Evolutionary conservation across 2,888 invertebrate genomes (phyloP), one percentile per base, ranked within the genome.

Genomic region (Eumerus sabulonum): DNA sequence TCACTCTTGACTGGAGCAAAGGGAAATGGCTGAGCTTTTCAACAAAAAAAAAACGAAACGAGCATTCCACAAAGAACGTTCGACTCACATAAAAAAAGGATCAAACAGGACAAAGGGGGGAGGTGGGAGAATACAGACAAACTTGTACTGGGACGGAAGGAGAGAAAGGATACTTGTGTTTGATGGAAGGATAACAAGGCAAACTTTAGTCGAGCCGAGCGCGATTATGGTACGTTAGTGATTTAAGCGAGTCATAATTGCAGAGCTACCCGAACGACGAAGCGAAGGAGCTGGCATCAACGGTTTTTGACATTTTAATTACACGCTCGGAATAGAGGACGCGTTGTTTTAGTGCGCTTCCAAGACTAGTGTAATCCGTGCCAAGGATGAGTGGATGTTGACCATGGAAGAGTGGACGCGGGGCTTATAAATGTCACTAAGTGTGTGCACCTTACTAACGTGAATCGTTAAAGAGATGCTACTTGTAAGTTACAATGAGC

Each of bases 261-360:
- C 45, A 53, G 16, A 19, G 42, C 9, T 68, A 47, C 38, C 17
- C 18, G 11, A 40, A n/a, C 11, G 12, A 11, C 40, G 40, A 40
- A 11, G 7, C 36, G 36, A 36, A 5, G 7, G 5, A 13, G 38
- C 16, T 36, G 27, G 45, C 38, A 59, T 57, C 14, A 68, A 60
- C 51, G 18, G 59, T 51, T 68, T 59, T 68, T 60, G 68, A 70
- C 68, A 50, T 70, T 60, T 60, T 70, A 70, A 70, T 70, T 60
- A 70, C 53, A 70, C 45, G 14, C 17, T 40, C 47, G 14, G 17
- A 53, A 54, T 45, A 70, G 47, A 60, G 40, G 13, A 13, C 53
- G 51, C 40, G 27, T 16, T 62, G 40, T n/a, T 40, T 11, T 40
- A n/a, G 40, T 40, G 54, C 14, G 54, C 19, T 2, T 12, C 17